Conservation (phyloP, 1,140 invertebrate species). For the Calycopis cecrops region DNA sequence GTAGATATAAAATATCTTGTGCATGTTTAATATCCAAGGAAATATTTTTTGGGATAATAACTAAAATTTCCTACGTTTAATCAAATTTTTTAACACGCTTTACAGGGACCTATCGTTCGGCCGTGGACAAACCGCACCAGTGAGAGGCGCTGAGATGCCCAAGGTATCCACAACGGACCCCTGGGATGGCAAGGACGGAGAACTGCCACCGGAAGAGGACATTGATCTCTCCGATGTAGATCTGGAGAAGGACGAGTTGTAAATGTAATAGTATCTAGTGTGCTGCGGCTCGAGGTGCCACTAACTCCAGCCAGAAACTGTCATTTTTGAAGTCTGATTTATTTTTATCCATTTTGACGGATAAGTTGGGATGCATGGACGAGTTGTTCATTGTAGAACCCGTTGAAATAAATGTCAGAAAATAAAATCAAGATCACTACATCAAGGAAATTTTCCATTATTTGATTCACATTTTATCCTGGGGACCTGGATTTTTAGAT, state of each 20-base stretch:
- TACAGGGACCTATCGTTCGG: constrained; percentile 95
- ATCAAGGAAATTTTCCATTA: too few relatives aligned
- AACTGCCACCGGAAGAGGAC: constrained; percentile 92
- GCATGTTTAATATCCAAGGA: too few relatives aligned
- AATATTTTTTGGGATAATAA: too few relatives aligned
- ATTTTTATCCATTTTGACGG: background rate
- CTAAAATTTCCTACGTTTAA: too few relatives aligned
- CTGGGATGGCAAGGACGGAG: constrained; percentile 98
- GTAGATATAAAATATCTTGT: too few relatives aligned
- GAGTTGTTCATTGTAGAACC: too few relatives aligned
- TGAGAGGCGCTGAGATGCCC: constrained; percentile 91
- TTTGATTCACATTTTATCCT: too few relatives aligned
- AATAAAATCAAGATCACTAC: too few relatives aligned
- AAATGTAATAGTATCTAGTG: constrained; percentile 50
- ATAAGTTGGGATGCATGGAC: too few relatives aligned
- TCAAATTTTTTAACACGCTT: constrained; percentile 25
- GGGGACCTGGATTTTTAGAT: too few relatives aligned
- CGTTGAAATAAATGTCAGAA: too few relatives aligned
- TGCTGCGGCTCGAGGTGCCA: constrained; percentile 5
- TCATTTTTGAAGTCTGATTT: constrained; percentile 2
- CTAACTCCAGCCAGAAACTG: background rate
- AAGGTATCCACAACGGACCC: constrained; percentile 82
- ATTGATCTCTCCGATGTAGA: constrained; percentile 95
- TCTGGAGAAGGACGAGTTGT: constrained; percentile 91
- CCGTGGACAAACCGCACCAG: constrained; percentile 92